Percentiles rank a stretch among this genome's conserved stretches.
These are phyloP conservation scores for Pemphredon lugubris DNA, from an alignment of 2,888 invertebrate species.

Conservation along the genomic window DNA sequence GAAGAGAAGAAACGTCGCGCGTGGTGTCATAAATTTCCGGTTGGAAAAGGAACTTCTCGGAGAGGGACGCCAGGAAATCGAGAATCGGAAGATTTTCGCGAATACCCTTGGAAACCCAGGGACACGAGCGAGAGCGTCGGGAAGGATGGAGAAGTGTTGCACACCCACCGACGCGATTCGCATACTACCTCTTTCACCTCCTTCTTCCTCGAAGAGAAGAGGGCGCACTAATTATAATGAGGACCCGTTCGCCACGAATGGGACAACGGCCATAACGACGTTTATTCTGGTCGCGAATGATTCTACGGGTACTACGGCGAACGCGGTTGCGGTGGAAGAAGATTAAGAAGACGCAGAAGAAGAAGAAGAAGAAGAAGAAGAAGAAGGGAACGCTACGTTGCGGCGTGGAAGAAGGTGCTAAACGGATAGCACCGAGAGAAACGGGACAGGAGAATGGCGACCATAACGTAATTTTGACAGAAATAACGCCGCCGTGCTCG, in stretches of 20 bases:
- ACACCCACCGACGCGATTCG: slow-evolving; percentile 5
- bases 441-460: slow-evolving; percentile 67
- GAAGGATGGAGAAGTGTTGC: slow-evolving; percentile 2
- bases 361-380: neutral
- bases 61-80: neutral
- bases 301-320: slow-evolving; percentile 28
- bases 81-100: neutral
- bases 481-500: slow-evolving; percentile 74
- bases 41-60: slow-evolving; percentile 10
- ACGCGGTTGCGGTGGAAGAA: neutral
- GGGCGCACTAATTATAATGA: slow-evolving; percentile 75
- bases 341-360: slow-evolving; percentile 10
- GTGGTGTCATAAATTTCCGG: slow-evolving; percentile 39
- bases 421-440: slow-evolving; percentile 57
- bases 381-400: neutral
- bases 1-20: neutral
- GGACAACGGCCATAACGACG: slow-evolving; percentile 60
- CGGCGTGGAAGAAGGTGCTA: slow-evolving; percentile 65
- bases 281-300: slow-evolving; percentile 63
- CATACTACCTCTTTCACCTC: slow-evolving; percentile 40
- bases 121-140: neutral
- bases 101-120: neutral
- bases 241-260: slow-evolving; percentile 63
- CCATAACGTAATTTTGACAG: slow-evolving; percentile 79
- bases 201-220: slow-evolving; percentile 45